Percentiles rank a stretch among this genome's conserved stretches.
These are phyloP conservation scores for Drosophila teissieri DNA, from an alignment of 1,140 invertebrate genomes.

Conservation along the genomic window DNA sequence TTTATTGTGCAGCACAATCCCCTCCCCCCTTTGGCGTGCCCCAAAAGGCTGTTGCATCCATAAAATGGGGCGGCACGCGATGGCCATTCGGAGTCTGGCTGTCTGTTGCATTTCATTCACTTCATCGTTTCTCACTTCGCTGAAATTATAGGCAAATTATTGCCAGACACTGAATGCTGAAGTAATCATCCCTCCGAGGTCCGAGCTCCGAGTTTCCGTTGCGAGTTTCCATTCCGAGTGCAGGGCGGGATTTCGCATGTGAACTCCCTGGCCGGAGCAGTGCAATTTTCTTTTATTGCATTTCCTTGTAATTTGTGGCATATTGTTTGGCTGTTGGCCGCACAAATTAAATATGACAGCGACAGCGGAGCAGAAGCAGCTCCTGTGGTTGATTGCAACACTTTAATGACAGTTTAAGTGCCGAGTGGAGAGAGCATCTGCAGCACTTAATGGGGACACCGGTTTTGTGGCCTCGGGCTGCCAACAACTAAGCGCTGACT, in stretches of 20 bases:
- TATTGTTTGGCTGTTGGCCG: slow-evolving; percentile 72
- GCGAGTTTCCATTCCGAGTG: too few relatives aligned
- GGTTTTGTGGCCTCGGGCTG: slow-evolving; percentile 15
- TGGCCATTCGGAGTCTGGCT: slow-evolving; percentile 17
- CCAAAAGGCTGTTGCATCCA: slow-evolving; percentile 4
- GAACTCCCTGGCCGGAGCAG: neutral
- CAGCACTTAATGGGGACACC: slow-evolving; percentile 48
- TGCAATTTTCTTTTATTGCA: slow-evolving; percentile 67
- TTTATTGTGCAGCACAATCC: slow-evolving; percentile 40
- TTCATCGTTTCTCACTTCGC: slow-evolving; percentile 70
- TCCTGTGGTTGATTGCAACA: slow-evolving; percentile 74
- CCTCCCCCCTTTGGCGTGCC: neutral
- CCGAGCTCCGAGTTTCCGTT: neutral
- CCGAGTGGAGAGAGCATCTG: slow-evolving; percentile 59
- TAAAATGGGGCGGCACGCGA: slow-evolving; percentile 25
- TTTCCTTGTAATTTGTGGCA: slow-evolving; percentile 79
- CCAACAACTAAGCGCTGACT: slow-evolving; percentile 8
- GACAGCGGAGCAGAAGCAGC: slow-evolving; percentile 27
- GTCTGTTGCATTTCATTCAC: slow-evolving; percentile 78
- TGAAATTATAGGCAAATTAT: slow-evolving; percentile 81
- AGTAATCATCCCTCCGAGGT: slow-evolving; percentile 62
- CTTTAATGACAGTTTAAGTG: slow-evolving; percentile 79
- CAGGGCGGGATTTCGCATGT: slow-evolving; percentile 2
- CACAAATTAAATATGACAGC: slow-evolving; percentile 72
- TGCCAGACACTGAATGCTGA: slow-evolving; percentile 67